Base-by-base conservation (phyloP, 2,113 vertebrate species). In the Phaethon lepturus region DNA sequence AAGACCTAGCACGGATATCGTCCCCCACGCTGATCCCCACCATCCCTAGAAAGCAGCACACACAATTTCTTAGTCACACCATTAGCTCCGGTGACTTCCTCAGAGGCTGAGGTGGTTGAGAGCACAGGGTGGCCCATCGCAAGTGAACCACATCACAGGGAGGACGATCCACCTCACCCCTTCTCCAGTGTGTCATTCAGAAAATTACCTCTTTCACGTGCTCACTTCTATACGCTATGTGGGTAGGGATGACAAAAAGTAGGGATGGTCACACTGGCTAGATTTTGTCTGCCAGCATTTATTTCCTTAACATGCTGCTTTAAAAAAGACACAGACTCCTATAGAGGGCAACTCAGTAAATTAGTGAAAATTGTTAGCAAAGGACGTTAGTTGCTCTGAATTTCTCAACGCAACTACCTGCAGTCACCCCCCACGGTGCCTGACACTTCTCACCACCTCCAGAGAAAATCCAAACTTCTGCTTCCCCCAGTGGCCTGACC, bases 191-290 rank as follows among this genome's bases (percentile, higher is more conserved):
- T 2, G 2, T 49, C 52, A 6, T 10, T 22, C 45, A n/a, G 66
- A 45, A 88, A 75, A 79, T 14, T 4, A 9, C 15, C 63, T 28
- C 47, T 63, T 68, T 9, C 0, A 0, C 49, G 22, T 0, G 12
- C 25, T 79, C 4, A 0, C 22, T 88, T 68, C 40, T 31, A 19
- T 4, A 20, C 1, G 1, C 13, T 12, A 8, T 4, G 0, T 15
- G 60, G 33, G 8, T 7, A 69, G 45, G 26, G 28, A 59, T 2
- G 8, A 64, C 28, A 52, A 86, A 42, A 42, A 67, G 49, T 31
- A 59, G 58, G 58, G 91, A 80, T 26, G 10, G 13, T 80, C 25
- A 38, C 0, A 1, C 38, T 42, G 25, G 25, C 44, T 64, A 38
- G 1, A 40, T 47, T 56, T 60, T 47, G 13, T 16, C 44, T 50